A percentile compares a stretch with the other conserved stretches of the same genome.
These are phyloP conservation scores for Lamellibrachia columna DNA, from an alignment of 2,888 invertebrate species.

Conservation along the genomic window DNA sequence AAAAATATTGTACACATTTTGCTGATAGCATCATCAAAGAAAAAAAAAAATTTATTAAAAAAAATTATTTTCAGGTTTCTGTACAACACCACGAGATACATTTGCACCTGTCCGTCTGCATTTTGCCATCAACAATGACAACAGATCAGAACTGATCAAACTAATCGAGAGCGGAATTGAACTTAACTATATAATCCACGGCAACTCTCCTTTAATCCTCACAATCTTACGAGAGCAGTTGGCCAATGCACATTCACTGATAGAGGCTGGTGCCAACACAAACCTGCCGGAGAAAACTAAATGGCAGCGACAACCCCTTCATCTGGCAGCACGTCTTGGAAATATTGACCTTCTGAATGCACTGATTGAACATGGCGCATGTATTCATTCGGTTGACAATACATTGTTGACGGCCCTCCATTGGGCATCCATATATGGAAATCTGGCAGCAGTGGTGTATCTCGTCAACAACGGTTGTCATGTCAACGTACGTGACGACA, in stretches of 20 bases:
- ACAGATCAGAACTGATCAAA: conserved; percentile 18
- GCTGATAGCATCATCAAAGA: neutral
- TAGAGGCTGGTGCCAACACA: conserved; percentile 31
- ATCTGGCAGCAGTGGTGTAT: conserved; percentile 17
- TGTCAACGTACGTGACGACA: conserved; percentile 31
- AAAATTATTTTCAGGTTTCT: conserved; percentile 24
- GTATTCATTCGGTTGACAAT: conserved; percentile 28
- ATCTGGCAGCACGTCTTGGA: conserved; percentile 30
- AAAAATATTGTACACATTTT: neutral
- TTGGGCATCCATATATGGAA: conserved; percentile 30
- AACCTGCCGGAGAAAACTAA: conserved; percentile 29
- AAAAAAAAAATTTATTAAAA: neutral
- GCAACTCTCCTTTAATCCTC: conserved; percentile 35
- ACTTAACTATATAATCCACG: conserved; percentile 32
- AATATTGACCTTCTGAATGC: conserved; percentile 25
- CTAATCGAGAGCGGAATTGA: conserved; percentile 25
- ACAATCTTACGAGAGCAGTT: conserved; percentile 32
- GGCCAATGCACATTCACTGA: conserved; percentile 27
- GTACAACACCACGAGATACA: conserved; percentile 18
- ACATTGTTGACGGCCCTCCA: conserved; percentile 34
- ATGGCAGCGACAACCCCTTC: conserved; percentile 33
- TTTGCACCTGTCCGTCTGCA: conserved; percentile 36
- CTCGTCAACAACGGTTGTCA: conserved; percentile 33
- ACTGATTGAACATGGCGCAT: conserved; percentile 28
- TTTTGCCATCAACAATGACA: conserved; percentile 36